Evolutionary conservation across 2,113 vertebrate genomes (phyloP), one percentile per base, ranked within the genome.

Genomic region (Antigone vipio): DNA sequence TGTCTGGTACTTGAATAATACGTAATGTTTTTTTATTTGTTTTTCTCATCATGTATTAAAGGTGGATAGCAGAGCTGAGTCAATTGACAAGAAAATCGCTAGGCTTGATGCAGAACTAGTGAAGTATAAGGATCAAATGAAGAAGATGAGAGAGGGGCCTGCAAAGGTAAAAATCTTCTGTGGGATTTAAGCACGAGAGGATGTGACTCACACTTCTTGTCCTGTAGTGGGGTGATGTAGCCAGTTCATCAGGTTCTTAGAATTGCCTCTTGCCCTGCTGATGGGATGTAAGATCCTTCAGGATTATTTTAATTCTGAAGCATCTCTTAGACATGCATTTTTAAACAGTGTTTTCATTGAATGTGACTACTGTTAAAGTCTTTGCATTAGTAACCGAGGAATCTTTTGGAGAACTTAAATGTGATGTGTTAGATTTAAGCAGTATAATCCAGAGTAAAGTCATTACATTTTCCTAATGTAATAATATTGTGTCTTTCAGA

Each of bases 121-220:
- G 68, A 99, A 99, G 86, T 99, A 99, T 92, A 99, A 99, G 97
- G 99, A 99, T 94, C 99, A 99, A 97, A 99, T 99, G 98, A 99
- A 99, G 94, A 99, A 99, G 97, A 99, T 99, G 99, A 98, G 99
- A 98, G 99, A 99, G 68, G 99, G 99, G 15, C 99, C 99, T 74
- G 99, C 99, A 85, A 99, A 99, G 99, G 99, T 99, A 98, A 97
- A 89, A 78, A 32, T 69, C 19, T 73, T 84, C 32, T 68, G 12
- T 68, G 55, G 72, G 16, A 35, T 40, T 75, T 59, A 55, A 80
- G 56, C 49, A 27, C 7, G 75, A 92, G 56, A 81, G 68, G 56
- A 94, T 89, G 58, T 94, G 95, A 91, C 55, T 95, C 72, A 27
- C 2, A 1, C 35, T 75, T 78, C n/a, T 49, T 88, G 69, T 73